Evolutionary conservation across 1,140 invertebrate genomes (phyloP), one percentile per base, ranked within the genome.

Genomic region (Leptopilina boulardi): DNA sequence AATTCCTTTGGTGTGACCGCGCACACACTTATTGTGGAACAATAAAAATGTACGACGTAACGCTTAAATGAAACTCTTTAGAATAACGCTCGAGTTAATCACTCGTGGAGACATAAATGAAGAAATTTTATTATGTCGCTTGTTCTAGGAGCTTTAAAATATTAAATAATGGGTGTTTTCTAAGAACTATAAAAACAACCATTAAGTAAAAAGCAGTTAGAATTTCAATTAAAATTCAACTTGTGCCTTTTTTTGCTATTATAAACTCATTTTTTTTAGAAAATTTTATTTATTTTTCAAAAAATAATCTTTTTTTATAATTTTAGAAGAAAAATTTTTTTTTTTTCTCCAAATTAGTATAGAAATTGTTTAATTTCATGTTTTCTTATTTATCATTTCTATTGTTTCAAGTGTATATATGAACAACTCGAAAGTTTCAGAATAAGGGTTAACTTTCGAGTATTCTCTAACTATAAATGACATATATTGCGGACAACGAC

Each of bases 361-460:
- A 1, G 21, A 2, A 21, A 42, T 42, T 42, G 41, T 42, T 56
- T 56, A 19, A 23, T 19, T 21, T 9, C 0, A 56, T 34, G 59
- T 66, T 66, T 66, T 66, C 59, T 30, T 66, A 66, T 66, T 59
- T 30, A n/a, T 30, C 11, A 66, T 59, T 4, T n/a, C n/a, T n/a
- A n/a, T n/a, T n/a, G n/a, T n/a, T 30, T 66, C 23, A 3, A 30
- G 23, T 26, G n/a, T n/a, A n/a, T n/a, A n/a, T n/a, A n/a, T n/a
- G 26, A 0, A 34, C 13, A 66, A 30, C 59, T 66, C n/a, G 26
- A n/a, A 11, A 13, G 26, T 30, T 30, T 30, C 1, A n/a, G n/a
- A n/a, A n/a, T n/a, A 11, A 66, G 59, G 23, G 23, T 30, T 30
- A 30, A 66, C 59, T 66, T 66, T 66, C 59, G 30, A 66, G 59